Evolutionary conservation across 92 coral and sea anemone genomes (phyloP), one percentile per base, ranked within the genome.

Genomic region (Heteractis magnifica): DNA sequence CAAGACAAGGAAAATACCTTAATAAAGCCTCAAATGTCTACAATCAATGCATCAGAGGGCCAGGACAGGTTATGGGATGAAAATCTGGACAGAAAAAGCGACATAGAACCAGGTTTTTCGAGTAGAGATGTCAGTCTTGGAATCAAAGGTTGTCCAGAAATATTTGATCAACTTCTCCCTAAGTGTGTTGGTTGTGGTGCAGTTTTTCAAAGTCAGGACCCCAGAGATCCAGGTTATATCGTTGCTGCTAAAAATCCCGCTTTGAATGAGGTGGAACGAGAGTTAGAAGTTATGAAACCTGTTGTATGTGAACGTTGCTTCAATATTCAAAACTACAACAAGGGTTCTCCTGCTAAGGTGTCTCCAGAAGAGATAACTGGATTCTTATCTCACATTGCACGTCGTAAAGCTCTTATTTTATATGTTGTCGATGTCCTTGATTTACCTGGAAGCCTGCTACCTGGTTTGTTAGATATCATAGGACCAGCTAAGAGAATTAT

Each of bases 171-270:
- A 56, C 83, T 89, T 16, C 85, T 92, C 10, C 95, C 98, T 18
- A 95, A 88, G 79, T 96, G 99, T 56, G 72, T 87, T 11, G 99
- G 99, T 34, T 96, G 99, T 84, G 99, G 99, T 41, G 86, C 94
- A 56, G 79, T 94, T 56, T 93, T 96, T n/a, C 99, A 96, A 78
- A 96, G 99, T 79, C 80, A 87, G 18, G 81, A 88, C 79, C 81
- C 88, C 13, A 65, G 60, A 56, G 84, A 90, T 74, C 86, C 94
- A 11, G 99, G 99, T 13, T 96, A 75, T 76, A 65, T 96, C 26
- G 75, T 78, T 44, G 82, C 88, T 72, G 87, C 88, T 19, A 94
- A 93, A 82, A 89, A 87, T 73, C 96, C 98, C 26, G 56, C 68
- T 49, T 48, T 79, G n/a, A 74, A 81, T 15, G 52, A 76, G 14